Percentiles rank a stretch among this genome's conserved stretches.
phyloP scores from a whole-genome alignment of 2,888 invertebrate species.

The Eupithecia vulgata region DNA sequence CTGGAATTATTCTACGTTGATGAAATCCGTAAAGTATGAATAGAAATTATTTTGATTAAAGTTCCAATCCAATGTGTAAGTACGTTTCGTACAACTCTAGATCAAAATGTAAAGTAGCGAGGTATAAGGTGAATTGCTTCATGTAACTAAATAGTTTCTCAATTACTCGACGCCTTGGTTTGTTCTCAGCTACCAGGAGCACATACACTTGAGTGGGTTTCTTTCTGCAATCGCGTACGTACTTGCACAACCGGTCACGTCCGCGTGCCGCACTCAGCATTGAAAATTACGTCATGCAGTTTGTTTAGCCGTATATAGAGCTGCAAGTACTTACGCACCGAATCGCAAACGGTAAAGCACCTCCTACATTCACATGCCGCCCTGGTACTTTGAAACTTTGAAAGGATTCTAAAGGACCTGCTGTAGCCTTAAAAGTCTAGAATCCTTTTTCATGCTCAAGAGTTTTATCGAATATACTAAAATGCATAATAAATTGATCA shows the following conservation, averaged over 20 bases:
- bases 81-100: background rate
- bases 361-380: slow-evolving; percentile 60
- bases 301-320: slow-evolving; percentile 77
- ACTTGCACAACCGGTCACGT: slow-evolving; percentile 75
- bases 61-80: background rate
- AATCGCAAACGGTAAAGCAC: slow-evolving; percentile 68
- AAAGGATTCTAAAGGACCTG: slow-evolving; percentile 71
- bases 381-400: slow-evolving; percentile 69
- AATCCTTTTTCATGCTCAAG: slow-evolving; percentile 3
- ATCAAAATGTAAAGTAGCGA: background rate
- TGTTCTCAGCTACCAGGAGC: slow-evolving; percentile 68
- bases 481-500: background rate
- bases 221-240: slow-evolving; percentile 64
- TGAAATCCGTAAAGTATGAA: background rate
- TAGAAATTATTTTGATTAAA: background rate
- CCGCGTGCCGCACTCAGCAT: slow-evolving; percentile 71
- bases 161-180: slow-evolving; percentile 15
- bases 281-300: slow-evolving; percentile 78
- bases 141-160: slow-evolving; percentile 9
- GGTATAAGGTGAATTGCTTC: slow-evolving; percentile 7
- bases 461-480: background rate
- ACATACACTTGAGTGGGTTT: slow-evolving; percentile 65
- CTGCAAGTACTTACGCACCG: slow-evolving; percentile 62
- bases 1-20: slow-evolving; percentile 3
- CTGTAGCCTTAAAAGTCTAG: slow-evolving; percentile 24